These are phyloP conservation scores for Coptotermes formosanus DNA, from an alignment of 1,140 invertebrate species.

Conservation along the genomic window DNA sequence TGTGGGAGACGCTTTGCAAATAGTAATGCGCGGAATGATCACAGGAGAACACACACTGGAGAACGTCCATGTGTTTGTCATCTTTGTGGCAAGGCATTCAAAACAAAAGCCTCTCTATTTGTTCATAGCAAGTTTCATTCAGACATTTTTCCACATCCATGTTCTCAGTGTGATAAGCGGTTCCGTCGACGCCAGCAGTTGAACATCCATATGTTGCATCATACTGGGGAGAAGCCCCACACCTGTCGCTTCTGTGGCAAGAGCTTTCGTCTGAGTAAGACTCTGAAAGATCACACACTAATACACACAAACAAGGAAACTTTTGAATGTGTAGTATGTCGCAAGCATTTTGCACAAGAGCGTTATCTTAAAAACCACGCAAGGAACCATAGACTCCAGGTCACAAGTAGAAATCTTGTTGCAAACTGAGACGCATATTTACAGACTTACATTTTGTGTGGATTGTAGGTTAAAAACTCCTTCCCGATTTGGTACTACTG, in stretches of 20 bases:
- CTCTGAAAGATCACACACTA: conserved; percentile 51
- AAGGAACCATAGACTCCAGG: conserved; percentile 9
- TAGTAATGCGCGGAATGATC: conserved; percentile 53
- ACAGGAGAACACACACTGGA: conserved; percentile 60
- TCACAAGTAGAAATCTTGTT: neutral
- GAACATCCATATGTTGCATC: conserved; percentile 58
- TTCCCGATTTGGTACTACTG: too few relatives aligned
- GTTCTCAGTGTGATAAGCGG: conserved; percentile 59
- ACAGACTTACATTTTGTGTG: neutral
- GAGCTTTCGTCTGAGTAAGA: conserved; percentile 52
- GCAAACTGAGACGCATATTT: neutral
- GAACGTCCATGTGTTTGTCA: conserved; percentile 62
- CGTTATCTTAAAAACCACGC: conserved; percentile 49
- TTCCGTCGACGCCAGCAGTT: conserved; percentile 60
- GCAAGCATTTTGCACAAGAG: conserved; percentile 54
- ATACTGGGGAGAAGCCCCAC: conserved; percentile 66
- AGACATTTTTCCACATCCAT: conserved; percentile 57
- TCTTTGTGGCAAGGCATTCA: conserved; percentile 58
- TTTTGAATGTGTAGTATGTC: conserved; percentile 54
- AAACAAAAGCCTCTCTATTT: conserved; percentile 55
- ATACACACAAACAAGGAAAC: conserved; percentile 56
- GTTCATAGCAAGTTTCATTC: conserved; percentile 54
- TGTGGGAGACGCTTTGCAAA: conserved; percentile 55
- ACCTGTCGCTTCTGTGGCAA: conserved; percentile 60
- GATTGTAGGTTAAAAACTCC: too few relatives aligned